Base-by-base conservation (phyloP, 2,113 vertebrate species). In the Bostrychus sinensis region DNA sequence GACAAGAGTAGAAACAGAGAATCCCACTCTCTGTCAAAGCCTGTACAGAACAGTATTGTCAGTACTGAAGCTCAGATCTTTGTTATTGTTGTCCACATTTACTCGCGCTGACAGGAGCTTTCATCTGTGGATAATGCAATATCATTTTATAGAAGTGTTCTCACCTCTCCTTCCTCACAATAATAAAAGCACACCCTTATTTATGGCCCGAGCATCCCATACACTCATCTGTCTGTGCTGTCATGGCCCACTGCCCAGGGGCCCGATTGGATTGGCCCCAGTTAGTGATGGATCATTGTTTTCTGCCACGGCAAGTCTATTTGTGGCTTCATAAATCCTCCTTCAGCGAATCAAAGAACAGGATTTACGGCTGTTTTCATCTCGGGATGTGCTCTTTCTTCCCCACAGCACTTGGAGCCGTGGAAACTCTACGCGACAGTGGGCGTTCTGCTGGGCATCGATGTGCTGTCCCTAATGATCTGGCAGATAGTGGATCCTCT, bases 401-500 rank as follows among this genome's bases (percentile, higher is more conserved):
- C 60, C 62, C 77, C 57, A 60, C 87, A 96, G 94, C 95, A 95
- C 51, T 75, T 97, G 88, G 95, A 96, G 48, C 94, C 94, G 2
- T 96, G 95, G 95, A 97, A 97, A 73, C 92, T 97, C 5, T 95
- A 95, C 0, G 88, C 92, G 10, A 96, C 95, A 0, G 94, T 96
- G 16, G 94, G 93, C 4, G 80, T 96, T 23, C 80, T 97, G 17
- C 91, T 97, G 41, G 88, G 91, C 61, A 81, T 96, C 41, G 95
- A 97, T 0, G 42, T 96, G 64, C 80, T 96, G 37, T 93, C 93
- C 0, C 80, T 97, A 0, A 88, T 93, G 66, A 87, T 96, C 86
- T 97, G 95, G 95, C 95, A 97, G 82, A 93, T 96, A 1, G 92
- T 96, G 71, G 95, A 95, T 62, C 95, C 95, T 0, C 60, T 97